These are phyloP conservation scores for Drosophila tropicalis DNA, from an alignment of 1,140 invertebrate species.

Conservation along the genomic window DNA sequence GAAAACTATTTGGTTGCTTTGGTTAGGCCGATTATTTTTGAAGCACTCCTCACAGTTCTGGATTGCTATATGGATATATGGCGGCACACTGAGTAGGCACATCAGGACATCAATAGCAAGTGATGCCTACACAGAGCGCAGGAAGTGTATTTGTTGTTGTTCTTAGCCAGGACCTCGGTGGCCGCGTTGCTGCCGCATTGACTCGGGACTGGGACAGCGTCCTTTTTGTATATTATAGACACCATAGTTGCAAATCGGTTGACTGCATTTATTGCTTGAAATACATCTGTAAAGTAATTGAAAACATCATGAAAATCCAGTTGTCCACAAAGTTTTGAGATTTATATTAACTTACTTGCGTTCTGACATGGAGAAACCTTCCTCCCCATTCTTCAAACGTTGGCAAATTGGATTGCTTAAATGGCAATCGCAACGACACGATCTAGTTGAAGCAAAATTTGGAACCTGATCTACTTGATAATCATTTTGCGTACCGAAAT, in stretches of 20 bases:
- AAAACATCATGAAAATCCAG: neutral
- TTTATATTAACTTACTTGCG: constrained; percentile 50
- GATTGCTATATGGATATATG: constrained; percentile 32
- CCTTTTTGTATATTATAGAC: constrained; percentile 59
- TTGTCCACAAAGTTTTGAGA: too few species aligned
- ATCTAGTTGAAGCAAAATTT: neutral
- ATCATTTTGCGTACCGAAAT: constrained; percentile 45
- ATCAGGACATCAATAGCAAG: neutral
- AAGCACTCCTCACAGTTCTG: constrained; percentile 55
- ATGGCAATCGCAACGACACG: constrained; percentile 72
- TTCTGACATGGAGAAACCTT: constrained; percentile 74
- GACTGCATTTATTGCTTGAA: constrained; percentile 48
- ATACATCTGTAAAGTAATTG: constrained; percentile 60
- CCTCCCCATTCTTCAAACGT: constrained; percentile 73
- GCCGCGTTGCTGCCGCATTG: constrained; percentile 21
- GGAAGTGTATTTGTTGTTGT: neutral
- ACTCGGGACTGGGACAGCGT: constrained; percentile 61
- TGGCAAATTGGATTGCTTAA: constrained; percentile 66
- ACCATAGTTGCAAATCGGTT: constrained; percentile 68
- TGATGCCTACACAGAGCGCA: constrained; percentile 36
- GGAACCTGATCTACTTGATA: neutral
- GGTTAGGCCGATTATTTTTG: neutral
- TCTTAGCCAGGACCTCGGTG: constrained; percentile 29
- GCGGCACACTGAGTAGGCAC: constrained; percentile 14
- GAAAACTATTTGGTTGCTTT: neutral